Evolutionary conservation across 2,113 vertebrate genomes (phyloP).

Genomic region (Romanogobio albipinnatus): DNA sequence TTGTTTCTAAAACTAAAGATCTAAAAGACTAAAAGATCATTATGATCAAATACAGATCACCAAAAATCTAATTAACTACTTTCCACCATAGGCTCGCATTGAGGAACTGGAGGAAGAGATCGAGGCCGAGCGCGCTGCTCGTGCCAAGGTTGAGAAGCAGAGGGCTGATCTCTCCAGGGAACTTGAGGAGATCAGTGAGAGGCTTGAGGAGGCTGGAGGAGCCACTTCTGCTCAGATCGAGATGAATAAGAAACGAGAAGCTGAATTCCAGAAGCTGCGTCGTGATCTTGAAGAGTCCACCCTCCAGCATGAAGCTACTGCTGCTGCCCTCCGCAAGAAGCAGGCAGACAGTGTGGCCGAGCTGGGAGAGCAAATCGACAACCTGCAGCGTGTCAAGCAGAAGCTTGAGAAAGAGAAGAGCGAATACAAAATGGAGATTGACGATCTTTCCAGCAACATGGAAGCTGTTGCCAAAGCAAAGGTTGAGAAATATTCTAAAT

Average conservation of each 20-base stretch:
- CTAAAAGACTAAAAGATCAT: too few species aligned
- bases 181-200: constrained; percentile 73
- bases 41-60: not conserved
- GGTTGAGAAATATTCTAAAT: constrained; percentile 36
- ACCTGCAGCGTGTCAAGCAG: constrained; percentile 54
- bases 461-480: constrained; percentile 17
- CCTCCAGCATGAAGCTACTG: constrained; percentile 62
- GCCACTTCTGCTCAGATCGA: constrained; percentile 54
- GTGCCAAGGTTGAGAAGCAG: constrained; percentile 65
- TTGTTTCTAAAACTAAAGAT: too few species aligned
- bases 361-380: constrained; percentile 45
- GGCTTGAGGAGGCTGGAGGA: constrained; percentile 67
- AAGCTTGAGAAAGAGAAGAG: constrained; percentile 48
- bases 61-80: not conserved
- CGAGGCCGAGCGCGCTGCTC: constrained; percentile 65
- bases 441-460: not conserved
- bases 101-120: constrained; percentile 62
- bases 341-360: constrained; percentile 52
- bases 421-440: constrained; percentile 51
- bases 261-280: constrained; percentile 61
- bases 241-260: constrained; percentile 56
- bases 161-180: constrained; percentile 69
- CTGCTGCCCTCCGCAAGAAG: constrained; percentile 60
- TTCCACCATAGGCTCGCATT: constrained; percentile 45
- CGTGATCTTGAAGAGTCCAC: constrained; percentile 61